These are phyloP conservation scores for Falco columbarius DNA, from an alignment of 2,797 vertebrate genomes.

Conservation along the genomic window DNA sequence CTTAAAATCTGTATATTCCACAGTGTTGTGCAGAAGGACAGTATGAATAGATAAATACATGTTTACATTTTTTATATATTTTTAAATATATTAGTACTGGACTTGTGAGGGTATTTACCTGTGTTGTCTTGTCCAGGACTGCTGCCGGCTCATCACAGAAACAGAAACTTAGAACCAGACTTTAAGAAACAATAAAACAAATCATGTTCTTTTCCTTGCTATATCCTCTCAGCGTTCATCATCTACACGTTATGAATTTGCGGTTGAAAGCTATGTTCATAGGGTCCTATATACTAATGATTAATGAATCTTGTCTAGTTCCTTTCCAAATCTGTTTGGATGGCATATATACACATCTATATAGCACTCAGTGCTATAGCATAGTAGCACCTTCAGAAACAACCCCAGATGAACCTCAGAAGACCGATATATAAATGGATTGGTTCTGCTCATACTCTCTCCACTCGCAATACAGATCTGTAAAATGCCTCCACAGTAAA, in stretches of 20 bases:
- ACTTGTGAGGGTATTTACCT: background rate
- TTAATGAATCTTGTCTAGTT: background rate
- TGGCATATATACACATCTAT: background rate
- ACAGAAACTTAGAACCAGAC: background rate
- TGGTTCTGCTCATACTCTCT: background rate
- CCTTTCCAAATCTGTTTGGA: background rate
- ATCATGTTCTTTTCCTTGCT: background rate
- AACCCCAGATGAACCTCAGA: background rate
- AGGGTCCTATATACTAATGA: background rate
- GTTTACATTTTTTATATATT: background rate
- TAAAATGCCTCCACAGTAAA: background rate
- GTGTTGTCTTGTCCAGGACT: background rate
- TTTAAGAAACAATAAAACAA: background rate
- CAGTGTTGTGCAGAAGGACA: background rate
- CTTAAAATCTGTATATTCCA: background rate
- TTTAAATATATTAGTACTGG: background rate
- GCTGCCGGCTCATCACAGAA: background rate
- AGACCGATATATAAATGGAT: background rate
- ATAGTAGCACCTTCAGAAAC: background rate
- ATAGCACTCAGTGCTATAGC: background rate
- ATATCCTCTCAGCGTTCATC: background rate
- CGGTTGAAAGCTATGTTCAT: background rate
- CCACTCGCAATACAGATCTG: accelerated
- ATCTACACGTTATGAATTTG: background rate
- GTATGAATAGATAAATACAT: background rate